phyloP scores from a whole-genome alignment of 2,888 invertebrate genomes.

The Agrotis segetum region DNA sequence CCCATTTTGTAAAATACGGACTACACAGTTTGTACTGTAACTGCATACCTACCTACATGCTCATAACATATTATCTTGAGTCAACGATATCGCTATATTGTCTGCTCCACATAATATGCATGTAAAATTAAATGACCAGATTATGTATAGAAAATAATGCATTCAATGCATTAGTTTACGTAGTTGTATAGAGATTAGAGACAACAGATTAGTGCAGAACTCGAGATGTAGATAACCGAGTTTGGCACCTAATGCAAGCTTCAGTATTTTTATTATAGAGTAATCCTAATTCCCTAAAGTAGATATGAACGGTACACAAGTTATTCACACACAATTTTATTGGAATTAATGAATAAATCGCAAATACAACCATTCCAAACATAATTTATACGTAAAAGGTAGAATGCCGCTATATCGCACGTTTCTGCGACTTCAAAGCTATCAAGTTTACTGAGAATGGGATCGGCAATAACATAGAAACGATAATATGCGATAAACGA shows the following conservation, averaged over 20 bases:
- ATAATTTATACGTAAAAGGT: slow-evolving; percentile 1
- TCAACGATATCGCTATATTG: neutral
- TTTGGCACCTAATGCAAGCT: neutral
- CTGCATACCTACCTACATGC: too few species aligned
- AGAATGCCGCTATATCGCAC: slow-evolving; percentile 27
- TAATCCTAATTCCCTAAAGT: slow-evolving; percentile 9
- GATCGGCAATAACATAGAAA: slow-evolving; percentile 52
- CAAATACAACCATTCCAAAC: slow-evolving; percentile 3
- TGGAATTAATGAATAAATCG: slow-evolving; percentile 13
- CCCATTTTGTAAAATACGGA: too few species aligned
- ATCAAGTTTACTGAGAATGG: slow-evolving; percentile 57
- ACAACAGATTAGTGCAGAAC: slow-evolving; percentile 5
- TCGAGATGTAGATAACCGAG: slow-evolving; percentile 8
- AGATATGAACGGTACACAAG: neutral
- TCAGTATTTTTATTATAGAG: neutral
- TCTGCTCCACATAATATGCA: slow-evolving; percentile 8
- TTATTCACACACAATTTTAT: neutral
- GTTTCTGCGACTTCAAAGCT: slow-evolving; percentile 40
- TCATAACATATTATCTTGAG: too few species aligned
- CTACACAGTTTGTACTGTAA: too few species aligned
- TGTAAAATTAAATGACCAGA: slow-evolving; percentile 16
- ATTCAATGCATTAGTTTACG: slow-evolving; percentile 24
- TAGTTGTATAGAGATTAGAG: slow-evolving; percentile 9
- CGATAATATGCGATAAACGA: slow-evolving; percentile 55
- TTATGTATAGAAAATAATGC: slow-evolving; percentile 25